Evolutionary conservation across 2,797 vertebrate genomes (phyloP), one percentile per base, ranked within the genome.

Genomic region (Myotis myotis): DNA sequence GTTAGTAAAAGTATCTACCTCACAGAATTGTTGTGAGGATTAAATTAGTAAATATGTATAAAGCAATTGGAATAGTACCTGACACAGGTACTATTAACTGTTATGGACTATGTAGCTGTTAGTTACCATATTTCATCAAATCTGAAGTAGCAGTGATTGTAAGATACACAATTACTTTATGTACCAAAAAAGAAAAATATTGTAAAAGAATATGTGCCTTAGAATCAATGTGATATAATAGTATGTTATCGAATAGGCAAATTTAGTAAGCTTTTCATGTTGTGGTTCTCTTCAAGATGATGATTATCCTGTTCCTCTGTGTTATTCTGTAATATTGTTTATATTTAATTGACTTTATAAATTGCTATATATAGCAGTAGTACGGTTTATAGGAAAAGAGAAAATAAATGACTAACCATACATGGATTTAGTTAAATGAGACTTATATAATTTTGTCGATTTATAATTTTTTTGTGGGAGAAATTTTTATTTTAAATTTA

Each of bases 331-430:
- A 66, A 15, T 49, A 75, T 17, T 92, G 15, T 22, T 84, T 95
- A 79, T 79, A 55, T 81, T 90, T 91, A 81, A 81, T 75, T 93
- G 70, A 89, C 38, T 88, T 91, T 33, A 16, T 84, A 51, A 81
- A 64, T 44, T 82, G 38, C 0, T 10, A 75, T 20, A 23, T 86
- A 75, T 20, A 66, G 60, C 66, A 51, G 2, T 83, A 15, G 23
- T 64, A 60, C 0, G 72, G 6, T 66, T 85, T 79, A 68, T 81
- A 70, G 16, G 19, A 12, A 10, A 22, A 72, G 82, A 70, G 12
- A 62, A 44, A 57, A 66, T 44, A 85, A 78, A 44, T 84, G 19
- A 28, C 38, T 85, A 89, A 72, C 11, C 6, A 12, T 83, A 28
- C 4, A 25, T 91, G 33, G 13, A 55, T 28, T 49, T 81, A 90